Percentiles rank a stretch among this genome's conserved stretches.
phyloP scores from a whole-genome alignment of 2,888 invertebrate species.

The Nemapogon koenigi region DNA sequence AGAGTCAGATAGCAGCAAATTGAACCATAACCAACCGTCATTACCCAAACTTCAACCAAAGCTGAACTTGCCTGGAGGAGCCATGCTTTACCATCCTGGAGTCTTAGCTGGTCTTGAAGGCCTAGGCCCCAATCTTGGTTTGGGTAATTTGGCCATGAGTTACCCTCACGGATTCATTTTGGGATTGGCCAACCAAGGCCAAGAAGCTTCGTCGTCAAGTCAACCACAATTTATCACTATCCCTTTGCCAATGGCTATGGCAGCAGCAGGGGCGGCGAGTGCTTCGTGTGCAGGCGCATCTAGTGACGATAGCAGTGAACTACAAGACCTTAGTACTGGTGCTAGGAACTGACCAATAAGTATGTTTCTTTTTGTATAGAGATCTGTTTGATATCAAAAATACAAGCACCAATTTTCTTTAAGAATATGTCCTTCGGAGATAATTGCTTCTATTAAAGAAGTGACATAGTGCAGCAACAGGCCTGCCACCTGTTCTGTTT shows the following conservation, averaged over 20 bases:
- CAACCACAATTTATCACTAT: conserved; percentile 75
- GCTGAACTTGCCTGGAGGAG: conserved; percentile 50
- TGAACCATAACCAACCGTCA: conserved; percentile 33
- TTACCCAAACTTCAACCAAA: conserved; percentile 28
- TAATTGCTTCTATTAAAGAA: too few relatives aligned
- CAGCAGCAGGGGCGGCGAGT: conserved; percentile 48
- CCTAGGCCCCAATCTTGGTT: conserved; percentile 41
- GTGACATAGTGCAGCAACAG: too few relatives aligned
- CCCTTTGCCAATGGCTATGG: conserved; percentile 72
- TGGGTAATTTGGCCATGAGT: conserved; percentile 51
- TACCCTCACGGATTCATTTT: conserved; percentile 57
- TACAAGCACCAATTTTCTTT: too few relatives aligned
- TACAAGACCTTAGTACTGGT: conserved; percentile 56
- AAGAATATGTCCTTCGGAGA: too few relatives aligned
- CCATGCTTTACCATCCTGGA: conserved; percentile 48
- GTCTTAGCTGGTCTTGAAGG: conserved; percentile 43
- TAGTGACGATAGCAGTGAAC: conserved; percentile 54
- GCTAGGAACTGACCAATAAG: conserved; percentile 52
- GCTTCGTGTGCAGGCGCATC: conserved; percentile 37
- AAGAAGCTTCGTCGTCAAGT: conserved; percentile 48
- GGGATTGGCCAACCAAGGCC: conserved; percentile 54
- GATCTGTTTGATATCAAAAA: too few relatives aligned
- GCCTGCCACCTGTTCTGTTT: too few relatives aligned
- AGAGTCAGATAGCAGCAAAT: conserved; percentile 46
- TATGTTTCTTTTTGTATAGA: too few relatives aligned